Percentiles rank a stretch among this genome's conserved stretches.
Evolutionary conservation across 2,797 vertebrate species (phyloP).

Genomic region (Paramormyrops hopkinsi): DNA sequence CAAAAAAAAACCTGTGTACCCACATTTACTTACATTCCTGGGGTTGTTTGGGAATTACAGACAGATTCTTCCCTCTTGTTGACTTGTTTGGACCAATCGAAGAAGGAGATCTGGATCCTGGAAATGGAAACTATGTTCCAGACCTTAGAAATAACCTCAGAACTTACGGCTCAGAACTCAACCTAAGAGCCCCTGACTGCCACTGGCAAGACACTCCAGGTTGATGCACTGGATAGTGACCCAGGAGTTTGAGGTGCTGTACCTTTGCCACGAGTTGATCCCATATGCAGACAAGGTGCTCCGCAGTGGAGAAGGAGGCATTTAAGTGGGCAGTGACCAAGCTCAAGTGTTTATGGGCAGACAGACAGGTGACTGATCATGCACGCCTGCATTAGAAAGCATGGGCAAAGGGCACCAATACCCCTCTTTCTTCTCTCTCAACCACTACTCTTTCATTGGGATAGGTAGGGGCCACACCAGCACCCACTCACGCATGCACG

Average conservation of each 20-base stretch:
- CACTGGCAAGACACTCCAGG: background rate
- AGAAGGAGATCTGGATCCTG: background rate
- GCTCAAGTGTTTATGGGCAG: background rate
- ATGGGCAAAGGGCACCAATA: background rate
- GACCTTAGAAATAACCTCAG: background rate
- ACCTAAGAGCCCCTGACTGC: background rate
- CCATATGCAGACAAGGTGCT: background rate
- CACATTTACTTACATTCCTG: background rate
- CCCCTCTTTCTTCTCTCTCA: background rate
- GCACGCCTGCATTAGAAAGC: background rate
- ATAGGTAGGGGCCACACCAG: background rate
- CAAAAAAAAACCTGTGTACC: background rate
- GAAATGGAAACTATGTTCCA: background rate
- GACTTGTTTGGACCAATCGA: background rate
- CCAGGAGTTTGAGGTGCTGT: background rate
- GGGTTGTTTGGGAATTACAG: background rate
- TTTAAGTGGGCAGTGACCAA: background rate
- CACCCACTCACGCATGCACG: background rate
- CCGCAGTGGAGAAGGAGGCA: background rate
- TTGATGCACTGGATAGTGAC: background rate
- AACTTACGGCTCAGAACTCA: background rate
- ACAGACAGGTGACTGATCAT: background rate
- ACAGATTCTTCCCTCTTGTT: background rate
- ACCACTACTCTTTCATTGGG: background rate
- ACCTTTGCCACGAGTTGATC: background rate